Base-by-base conservation (phyloP, 2,888 invertebrate species). In the Piscicola geometra region DNA sequence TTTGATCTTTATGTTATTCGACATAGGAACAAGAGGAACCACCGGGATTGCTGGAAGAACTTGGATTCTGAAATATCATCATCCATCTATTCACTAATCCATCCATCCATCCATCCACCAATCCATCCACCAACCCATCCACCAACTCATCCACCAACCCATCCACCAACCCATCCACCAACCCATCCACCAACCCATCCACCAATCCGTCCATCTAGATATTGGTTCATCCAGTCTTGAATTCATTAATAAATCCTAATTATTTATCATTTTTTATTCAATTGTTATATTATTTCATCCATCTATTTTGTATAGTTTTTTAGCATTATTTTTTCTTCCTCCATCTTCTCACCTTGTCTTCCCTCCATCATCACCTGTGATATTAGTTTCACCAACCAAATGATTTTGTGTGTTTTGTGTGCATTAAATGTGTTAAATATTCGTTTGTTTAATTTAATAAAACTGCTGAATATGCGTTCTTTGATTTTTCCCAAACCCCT, bases 251-350 rank as follows among this genome's bases (percentile, higher is more conserved):
- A 9, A 9, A 25, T 64, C 12, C 18, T 9, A 64, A 25, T 64
- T 12, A 25, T 64, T n/a, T 30, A 21, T 33, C 25, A 21, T 33
- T 18, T 0, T 18, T 32, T 69, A 69, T 25, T 69, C 18, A 33
- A 30, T 30, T 25, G 18, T 30, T 25, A 30, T 30, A 18, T 69
- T 30, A 33, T 69, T 25, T 25, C 15, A 41, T 30, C 1, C 15
- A 32, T 47, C n/a, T 50, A 9, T 41, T 32, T 52, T 41, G 36
- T 73, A n/a, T 50, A 30, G 18, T 32, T 41, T 64, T 33, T 33
- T n/a, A 32, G 47, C 69, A 32, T 60, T 60, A 56, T n/a, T 78
- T 5, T 56, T 67, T 1, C 36, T 56, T 25, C 25, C 52, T 28
- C 50, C 35, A 35, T 52, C 47, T 36, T 32, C 36, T 56, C 66